phyloP scores from a whole-genome alignment of 2,888 invertebrate species.

The Beris chalybata region DNA sequence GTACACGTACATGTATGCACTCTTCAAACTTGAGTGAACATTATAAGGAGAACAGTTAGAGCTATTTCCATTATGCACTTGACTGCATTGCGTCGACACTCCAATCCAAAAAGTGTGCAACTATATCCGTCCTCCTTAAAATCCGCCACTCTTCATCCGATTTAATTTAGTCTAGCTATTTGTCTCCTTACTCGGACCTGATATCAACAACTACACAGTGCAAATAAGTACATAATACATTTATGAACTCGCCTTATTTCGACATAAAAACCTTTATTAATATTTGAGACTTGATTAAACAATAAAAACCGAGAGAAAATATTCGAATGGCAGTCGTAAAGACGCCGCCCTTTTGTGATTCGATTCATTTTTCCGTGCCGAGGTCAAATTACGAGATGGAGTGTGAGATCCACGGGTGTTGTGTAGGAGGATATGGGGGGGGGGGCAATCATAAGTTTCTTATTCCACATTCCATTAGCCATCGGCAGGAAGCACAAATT shows the following conservation, averaged over 20 bases:
- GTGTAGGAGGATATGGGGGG: not conserved
- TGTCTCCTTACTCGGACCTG: too few relatives aligned
- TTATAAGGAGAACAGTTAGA: too few relatives aligned
- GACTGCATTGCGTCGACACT: too few relatives aligned
- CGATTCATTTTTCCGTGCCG: slow-evolving; percentile 23
- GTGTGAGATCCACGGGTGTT: not conserved
- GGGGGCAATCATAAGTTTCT: slow-evolving; percentile 28
- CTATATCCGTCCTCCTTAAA: too few relatives aligned
- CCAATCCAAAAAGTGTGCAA: too few relatives aligned
- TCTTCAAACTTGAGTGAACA: too few relatives aligned
- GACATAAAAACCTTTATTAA: slow-evolving; percentile 36
- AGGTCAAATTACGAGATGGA: not conserved
- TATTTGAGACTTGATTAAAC: slow-evolving; percentile 38
- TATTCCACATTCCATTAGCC: slow-evolving; percentile 34
- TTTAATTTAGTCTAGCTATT: too few relatives aligned
- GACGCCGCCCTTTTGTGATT: slow-evolving; percentile 22
- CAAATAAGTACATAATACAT: slow-evolving; percentile 31
- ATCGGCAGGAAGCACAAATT: slow-evolving; percentile 37
- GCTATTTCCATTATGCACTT: too few relatives aligned
- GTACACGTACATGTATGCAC: too few relatives aligned
- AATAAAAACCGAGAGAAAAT: slow-evolving; percentile 34
- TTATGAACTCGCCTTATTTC: slow-evolving; percentile 29
- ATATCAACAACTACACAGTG: slow-evolving; percentile 3
- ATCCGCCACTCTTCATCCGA: too few relatives aligned
- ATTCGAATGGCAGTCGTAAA: slow-evolving; percentile 34